phyloP scores from a whole-genome alignment of 2,888 invertebrate species.

The Pocota personata region DNA sequence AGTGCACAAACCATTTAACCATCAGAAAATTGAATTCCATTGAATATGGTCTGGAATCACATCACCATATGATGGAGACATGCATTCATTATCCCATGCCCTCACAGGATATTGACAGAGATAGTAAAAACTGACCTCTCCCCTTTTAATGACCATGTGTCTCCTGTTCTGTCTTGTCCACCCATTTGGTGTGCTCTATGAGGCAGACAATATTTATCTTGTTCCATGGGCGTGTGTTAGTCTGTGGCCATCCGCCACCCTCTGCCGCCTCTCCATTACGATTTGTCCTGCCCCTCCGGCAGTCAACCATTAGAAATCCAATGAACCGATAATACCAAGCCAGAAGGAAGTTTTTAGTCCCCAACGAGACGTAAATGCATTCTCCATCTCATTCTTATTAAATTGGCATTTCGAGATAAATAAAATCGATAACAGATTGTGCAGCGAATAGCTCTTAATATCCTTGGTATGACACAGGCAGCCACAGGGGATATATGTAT shows the following conservation, averaged over 20 bases:
- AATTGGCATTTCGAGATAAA: constrained; percentile 65
- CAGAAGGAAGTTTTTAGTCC: constrained; percentile 71
- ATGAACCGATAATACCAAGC: constrained; percentile 66
- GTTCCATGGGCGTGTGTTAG: not conserved
- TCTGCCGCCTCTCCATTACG: constrained; percentile 16
- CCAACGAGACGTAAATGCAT: constrained; percentile 59
- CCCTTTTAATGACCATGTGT: not conserved
- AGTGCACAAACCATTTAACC: constrained; percentile 52
- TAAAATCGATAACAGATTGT: constrained; percentile 64
- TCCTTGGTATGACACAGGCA: constrained; percentile 14
- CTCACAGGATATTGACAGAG: constrained; percentile 6
- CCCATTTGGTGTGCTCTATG: constrained; percentile 8
- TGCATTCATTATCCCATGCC: constrained; percentile 48
- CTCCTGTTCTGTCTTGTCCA: too few species aligned
- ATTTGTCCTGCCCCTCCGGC: constrained; percentile 17
- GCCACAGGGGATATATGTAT: not conserved
- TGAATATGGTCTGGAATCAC: constrained; percentile 51
- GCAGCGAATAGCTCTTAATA: constrained; percentile 39
- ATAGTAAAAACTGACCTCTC: not conserved
- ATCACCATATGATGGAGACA: not conserved
- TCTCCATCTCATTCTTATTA: constrained; percentile 35
- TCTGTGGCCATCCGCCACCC: constrained; percentile 6
- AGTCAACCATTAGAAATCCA: constrained; percentile 63
- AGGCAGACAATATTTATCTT: constrained; percentile 42
- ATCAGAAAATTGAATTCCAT: constrained; percentile 64